Evolutionary conservation across 2,797 vertebrate species (phyloP), one percentile per base, ranked within the genome.

Genomic region (Ara ararauna): DNA sequence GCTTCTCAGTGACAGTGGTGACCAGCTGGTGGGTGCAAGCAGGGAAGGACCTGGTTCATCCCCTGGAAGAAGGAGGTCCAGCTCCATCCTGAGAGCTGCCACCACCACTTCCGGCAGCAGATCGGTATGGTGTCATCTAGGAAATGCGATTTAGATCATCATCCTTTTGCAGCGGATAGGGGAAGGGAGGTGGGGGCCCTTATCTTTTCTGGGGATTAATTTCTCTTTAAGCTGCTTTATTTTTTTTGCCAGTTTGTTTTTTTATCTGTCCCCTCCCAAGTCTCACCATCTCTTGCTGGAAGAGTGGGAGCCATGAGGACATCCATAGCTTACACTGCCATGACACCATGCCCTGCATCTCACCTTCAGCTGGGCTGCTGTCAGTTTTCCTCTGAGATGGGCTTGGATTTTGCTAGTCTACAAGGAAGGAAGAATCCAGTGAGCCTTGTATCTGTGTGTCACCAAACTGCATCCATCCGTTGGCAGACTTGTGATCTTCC

Each of bases 61-160:
- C 21, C 45, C 58, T 71, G 91, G 78, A 50, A 91, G 92, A 73
- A 38, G 45, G 38, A 62, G 81, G 60, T 38, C 72, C 2, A 11
- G 62, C 34, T 7, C 67, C 80, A 62, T 91, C n/a, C 76, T 53
- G 87, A 77, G 80, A 18, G 2, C 83, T 89, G 83, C 94, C 72
- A n/a, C 72, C 4, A 2, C 68, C 0, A 7, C 74, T 92, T 90
- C 87, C 56, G 71, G 74, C 1, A 0, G 32, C 77, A 29, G 21
- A 11, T 56, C 10, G 3, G 85, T 44, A 29, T 3, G 12, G 44
- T 82, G 93, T 94, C 87, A 85, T 77, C 94, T 71, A 44, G 94
- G 65, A 92, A 97, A 92, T 65, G 85, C 9, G 30, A 80, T 95
- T 95, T 92, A 91, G 76, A 94, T 96, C 94, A 93, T 89, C 77